Evolutionary conservation across 2,888 invertebrate species (phyloP), one percentile per base, ranked within the genome.

Genomic region (Drosophila leonis): DNA sequence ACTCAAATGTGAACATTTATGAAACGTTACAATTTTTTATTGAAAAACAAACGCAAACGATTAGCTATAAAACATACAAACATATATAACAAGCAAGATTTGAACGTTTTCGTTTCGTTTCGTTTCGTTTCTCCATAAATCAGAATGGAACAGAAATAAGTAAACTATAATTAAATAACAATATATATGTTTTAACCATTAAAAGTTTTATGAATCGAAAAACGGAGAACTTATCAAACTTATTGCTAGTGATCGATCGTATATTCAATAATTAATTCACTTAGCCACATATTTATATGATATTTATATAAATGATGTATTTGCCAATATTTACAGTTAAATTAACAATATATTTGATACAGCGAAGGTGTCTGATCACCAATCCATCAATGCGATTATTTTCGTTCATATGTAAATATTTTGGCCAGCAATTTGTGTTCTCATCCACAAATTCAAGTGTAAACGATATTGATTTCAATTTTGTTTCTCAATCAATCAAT

Each of bases 211-310:
- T 60, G 20, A 46, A 42, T 48, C 46, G 49, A n/a, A 75, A 75
- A 59, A 57, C 41, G 49, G 44, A 59, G 46, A 85, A 72, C 67
- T 75, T 86, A 83, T 75, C 83, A 78, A 86, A 78, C 41, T 54
- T 68, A 83, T 83, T 83, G 81, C 77, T 81, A 89, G 84, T 83
- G 89, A 89, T 81, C 65, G 48, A 88, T 79, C 65, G 48, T 85
- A 75, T 62, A 78, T 65, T 74, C 59, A 73, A 76, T 62, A 70
- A 63, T 74, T 70, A 67, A 65, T 55, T 65, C 65, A 78, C 63
- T 52, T 75, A 79, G 57, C 52, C 61, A 79, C 66, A 71, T 71
- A 84, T 65, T 71, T 71, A 73, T 73, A 63, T 59, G 51, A 46
- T 39, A 63, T 51, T 62, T 65, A 66, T 66, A 13, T 41, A 65